Base-by-base conservation (phyloP, 2,888 invertebrate genomes). In the Amblyjoppa proteus region DNA sequence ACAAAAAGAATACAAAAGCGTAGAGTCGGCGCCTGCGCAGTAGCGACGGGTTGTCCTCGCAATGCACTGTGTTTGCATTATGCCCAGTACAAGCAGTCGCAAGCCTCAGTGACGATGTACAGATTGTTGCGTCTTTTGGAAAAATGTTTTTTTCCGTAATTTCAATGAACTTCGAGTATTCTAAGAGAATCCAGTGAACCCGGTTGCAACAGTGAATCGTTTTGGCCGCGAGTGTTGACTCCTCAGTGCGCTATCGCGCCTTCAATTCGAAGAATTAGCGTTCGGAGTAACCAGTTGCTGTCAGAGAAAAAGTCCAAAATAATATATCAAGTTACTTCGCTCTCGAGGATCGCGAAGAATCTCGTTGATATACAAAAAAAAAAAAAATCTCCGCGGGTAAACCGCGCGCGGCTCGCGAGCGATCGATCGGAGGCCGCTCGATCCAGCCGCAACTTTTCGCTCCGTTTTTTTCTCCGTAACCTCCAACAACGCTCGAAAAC, bases 111-210 rank as follows among this genome's bases (percentile, higher is more conserved):
- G 85, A 85, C 80, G 83, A 74, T 80, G 80, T 81, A 75, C 64
- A 51, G 28, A 64, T 71, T 68, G 49, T 61, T 83, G 80, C 81
- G 69, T 69, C 61, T 81, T 75, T 71, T 78, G 84, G 84, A 87
- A 88, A 88, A 86, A 90, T 89, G 88, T 87, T 89, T 87, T 86
- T 83, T 87, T 78, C 64, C 81, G 64, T 71, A 75, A 81, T 66
- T 86, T 90, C 87, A 86, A 89, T 87, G 88, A 90, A 88, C 87
- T 80, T 85, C 68, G 74, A 84, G 68, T 88, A 83, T 90, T 89
- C 85, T 75, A 73, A 75, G 87, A 78, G 73, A 89, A 86, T 89
- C 81, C 81, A 51, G 81, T 81, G 81, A 82, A 41, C 9, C 11
- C 11, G 71, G 66, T 58, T 38, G 7, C 58, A 61, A 68, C 49